Conservation (phyloP, 35 echinoderm and acorn worm species). For the Strongylocentrotus purpuratus region DNA sequence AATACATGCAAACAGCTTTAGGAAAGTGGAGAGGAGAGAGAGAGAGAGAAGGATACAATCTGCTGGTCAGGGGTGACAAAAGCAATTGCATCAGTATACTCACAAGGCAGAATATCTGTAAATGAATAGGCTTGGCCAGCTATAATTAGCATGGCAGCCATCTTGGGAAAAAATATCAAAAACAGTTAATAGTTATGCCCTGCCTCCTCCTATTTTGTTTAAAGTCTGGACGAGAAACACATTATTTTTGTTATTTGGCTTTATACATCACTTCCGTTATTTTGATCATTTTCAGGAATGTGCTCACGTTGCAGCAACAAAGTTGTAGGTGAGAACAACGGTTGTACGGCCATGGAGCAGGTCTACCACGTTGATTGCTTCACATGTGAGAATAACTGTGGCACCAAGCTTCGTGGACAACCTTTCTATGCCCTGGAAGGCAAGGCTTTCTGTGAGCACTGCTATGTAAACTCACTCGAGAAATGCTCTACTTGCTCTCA, state of each 20-base stretch:
- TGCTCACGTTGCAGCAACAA: slow-evolving; percentile 85
- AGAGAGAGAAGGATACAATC: no score
- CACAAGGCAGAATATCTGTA: no score
- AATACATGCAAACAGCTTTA: no score
- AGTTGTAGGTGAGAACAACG: slow-evolving; percentile 88
- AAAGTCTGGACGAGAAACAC: no score
- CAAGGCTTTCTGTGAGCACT: slow-evolving; percentile 93
- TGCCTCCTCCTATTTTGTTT: slow-evolving; percentile 56
- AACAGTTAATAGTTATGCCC: background rate
- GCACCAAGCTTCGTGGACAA: slow-evolving; percentile 81
- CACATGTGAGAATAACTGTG: slow-evolving; percentile 85
- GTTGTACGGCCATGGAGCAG: slow-evolving; percentile 97
- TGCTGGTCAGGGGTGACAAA: no score
- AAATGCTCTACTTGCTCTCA: slow-evolving; percentile 96
- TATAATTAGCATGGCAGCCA: no score
- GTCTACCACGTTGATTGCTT: slow-evolving; percentile 97
- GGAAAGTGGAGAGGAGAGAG: no score
- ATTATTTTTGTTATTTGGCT: no score
- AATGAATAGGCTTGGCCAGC: no score
- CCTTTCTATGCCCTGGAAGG: slow-evolving; percentile 97
- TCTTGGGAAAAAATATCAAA: slow-evolving; percentile 52
- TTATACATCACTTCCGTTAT: background rate
- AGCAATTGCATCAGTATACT: no score
- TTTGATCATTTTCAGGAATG: slow-evolving; percentile 59
- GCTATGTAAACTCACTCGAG: slow-evolving; percentile 92